phyloP scores from a whole-genome alignment of 2,888 invertebrate species.

The Spodoptera exigua region DNA sequence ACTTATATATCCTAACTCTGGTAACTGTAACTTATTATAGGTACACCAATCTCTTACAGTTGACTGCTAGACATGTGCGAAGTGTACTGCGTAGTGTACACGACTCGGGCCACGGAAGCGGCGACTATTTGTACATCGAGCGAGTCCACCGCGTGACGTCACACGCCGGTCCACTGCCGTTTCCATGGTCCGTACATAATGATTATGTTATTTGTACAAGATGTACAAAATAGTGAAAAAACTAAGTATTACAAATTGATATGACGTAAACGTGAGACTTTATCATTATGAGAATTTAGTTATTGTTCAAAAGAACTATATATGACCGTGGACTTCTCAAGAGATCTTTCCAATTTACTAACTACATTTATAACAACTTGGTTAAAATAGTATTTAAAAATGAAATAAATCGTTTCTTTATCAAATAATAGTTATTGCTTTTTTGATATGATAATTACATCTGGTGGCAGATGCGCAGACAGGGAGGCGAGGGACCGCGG shows the following conservation, averaged over 20 bases:
- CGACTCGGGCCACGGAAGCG: conserved; percentile 60
- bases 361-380: conserved; percentile 87
- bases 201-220: conserved; percentile 59
- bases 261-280: conserved; percentile 81
- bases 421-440: conserved; percentile 89
- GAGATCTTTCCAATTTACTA: conserved; percentile 86
- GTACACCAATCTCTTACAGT: conserved; percentile 75
- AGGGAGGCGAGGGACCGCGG: conserved; percentile 23
- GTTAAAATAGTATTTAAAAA: conserved; percentile 87
- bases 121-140: conserved; percentile 39
- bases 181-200: conserved; percentile 59
- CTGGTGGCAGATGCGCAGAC: conserved; percentile 69
- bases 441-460: conserved; percentile 86
- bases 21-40: conserved; percentile 86
- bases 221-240: conserved; percentile 72
- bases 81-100: conserved; percentile 61
- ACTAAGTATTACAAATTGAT: conserved; percentile 78
- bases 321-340: conserved; percentile 86
- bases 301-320: conserved; percentile 88
- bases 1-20: conserved; percentile 84
- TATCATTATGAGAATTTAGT: conserved; percentile 74
- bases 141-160: conserved; percentile 20
- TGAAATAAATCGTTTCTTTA: conserved; percentile 81
- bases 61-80: conserved; percentile 65
- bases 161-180: conserved; percentile 31